These are phyloP conservation scores for Thalpophila matura DNA, from an alignment of 2,888 invertebrate species.

Conservation along the genomic window DNA sequence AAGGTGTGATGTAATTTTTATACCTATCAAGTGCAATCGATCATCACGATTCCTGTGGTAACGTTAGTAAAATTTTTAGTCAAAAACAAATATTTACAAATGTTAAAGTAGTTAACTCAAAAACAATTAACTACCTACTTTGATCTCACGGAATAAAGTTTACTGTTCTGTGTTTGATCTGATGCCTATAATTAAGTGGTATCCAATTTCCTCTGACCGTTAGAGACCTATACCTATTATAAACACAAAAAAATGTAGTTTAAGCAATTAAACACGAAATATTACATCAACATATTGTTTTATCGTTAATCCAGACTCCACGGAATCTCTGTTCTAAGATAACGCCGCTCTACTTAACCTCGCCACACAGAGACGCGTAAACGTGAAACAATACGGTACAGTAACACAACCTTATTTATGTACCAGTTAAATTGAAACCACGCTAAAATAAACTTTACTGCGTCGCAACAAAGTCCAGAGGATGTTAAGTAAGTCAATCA, in stretches of 20 bases:
- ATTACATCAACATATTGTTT: conserved; percentile 67
- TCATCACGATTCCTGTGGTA: conserved; percentile 17
- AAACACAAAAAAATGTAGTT: conserved; percentile 1
- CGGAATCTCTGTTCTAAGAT: conserved; percentile 88
- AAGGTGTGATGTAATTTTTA: conserved; percentile 35
- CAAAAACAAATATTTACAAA: conserved; percentile 5
- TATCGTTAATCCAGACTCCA: conserved; percentile 83
- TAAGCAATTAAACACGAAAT: conserved; percentile 39
- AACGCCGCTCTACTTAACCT: conserved; percentile 91
- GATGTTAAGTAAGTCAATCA: conserved; percentile 61
- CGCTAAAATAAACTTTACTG: conserved; percentile 65
- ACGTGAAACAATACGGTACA: conserved; percentile 91
- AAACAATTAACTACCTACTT: background rate
- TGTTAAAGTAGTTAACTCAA: background rate
- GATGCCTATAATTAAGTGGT: background rate
- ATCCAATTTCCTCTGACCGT: background rate
- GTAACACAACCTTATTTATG: conserved; percentile 82
- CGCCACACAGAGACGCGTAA: conserved; percentile 89
- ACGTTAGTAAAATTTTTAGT: background rate
- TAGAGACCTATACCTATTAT: background rate
- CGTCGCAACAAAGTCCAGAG: conserved; percentile 63
- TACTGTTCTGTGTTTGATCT: too few relatives aligned
- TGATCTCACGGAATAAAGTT: too few relatives aligned
- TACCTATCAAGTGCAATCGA: conserved; percentile 30
- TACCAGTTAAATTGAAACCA: conserved; percentile 64